phyloP scores from a whole-genome alignment of 2,797 vertebrate species.

The Cryptoprocta ferox region DNA sequence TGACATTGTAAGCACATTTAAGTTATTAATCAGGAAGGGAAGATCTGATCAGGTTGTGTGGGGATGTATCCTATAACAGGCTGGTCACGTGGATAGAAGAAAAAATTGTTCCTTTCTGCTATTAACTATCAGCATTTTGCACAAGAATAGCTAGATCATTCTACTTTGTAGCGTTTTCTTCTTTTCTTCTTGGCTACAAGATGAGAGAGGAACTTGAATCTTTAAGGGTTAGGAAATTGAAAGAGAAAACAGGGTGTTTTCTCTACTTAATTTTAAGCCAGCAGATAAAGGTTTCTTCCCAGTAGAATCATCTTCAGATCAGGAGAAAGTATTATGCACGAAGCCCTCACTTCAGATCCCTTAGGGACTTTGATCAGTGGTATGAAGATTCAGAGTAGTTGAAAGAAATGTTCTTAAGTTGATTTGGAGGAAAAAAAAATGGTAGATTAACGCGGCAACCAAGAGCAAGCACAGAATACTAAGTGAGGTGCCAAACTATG shows the following conservation, averaged over 20 bases:
- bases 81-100: not conserved
- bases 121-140: not conserved
- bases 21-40: not conserved
- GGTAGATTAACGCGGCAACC: not conserved
- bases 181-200: not conserved
- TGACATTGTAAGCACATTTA: not conserved
- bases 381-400: not conserved
- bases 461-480: not conserved
- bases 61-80: not conserved
- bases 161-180: not conserved
- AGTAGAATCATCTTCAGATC: not conserved
- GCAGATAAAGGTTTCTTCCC: constrained; percentile 10
- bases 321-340: not conserved
- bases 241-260: not conserved
- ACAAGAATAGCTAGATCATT: not conserved
- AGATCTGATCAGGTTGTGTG: not conserved
- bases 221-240: not conserved
- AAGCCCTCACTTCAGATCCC: not conserved
- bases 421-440: not conserved
- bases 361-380: not conserved
- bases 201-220: not conserved
- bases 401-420: not conserved
- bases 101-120: not conserved
- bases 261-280: not conserved
- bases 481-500: not conserved